These are phyloP conservation scores for Diadema setosum DNA, from an alignment of 35 echinoderm and acorn worm genomes.

Conservation along the genomic window DNA sequence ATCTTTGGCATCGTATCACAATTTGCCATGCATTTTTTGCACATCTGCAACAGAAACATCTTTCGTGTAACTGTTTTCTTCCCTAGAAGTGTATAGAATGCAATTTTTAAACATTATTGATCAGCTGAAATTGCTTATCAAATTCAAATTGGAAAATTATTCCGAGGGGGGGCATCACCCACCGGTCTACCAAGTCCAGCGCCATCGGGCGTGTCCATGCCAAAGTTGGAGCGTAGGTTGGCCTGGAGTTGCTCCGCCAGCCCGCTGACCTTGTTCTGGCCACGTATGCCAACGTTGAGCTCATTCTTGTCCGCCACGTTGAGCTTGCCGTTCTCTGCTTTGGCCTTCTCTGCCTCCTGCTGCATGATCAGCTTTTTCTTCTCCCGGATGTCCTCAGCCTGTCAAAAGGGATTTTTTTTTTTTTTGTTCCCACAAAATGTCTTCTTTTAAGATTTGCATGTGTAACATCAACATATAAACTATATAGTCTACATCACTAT, in stretches of 20 bases:
- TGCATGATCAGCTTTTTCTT: slow-evolving; percentile 13
- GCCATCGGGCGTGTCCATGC: background rate
- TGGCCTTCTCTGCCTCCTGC: background rate
- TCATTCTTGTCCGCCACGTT: background rate
- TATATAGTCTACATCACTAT: background rate
- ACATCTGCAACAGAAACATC: no score
- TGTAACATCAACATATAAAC: background rate
- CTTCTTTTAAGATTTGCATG: background rate
- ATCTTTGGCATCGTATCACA: no score
- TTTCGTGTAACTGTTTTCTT: no score
- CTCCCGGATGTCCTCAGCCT: slow-evolving; percentile 3
- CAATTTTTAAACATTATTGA: no score
- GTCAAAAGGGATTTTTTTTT: background rate
- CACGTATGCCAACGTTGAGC: slow-evolving; percentile 14
- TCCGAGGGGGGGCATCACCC: background rate
- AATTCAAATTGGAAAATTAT: background rate
- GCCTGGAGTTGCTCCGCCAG: slow-evolving; percentile 66
- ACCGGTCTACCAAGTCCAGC: background rate
- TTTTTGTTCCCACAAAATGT: background rate
- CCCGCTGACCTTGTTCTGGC: slow-evolving; percentile 83
- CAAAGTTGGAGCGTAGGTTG: slow-evolving; percentile 5
- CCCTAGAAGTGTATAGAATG: no score
- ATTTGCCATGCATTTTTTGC: no score
- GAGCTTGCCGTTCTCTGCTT: background rate
- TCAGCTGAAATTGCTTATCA: background rate